Percentiles rank a stretch among this genome's conserved stretches.
These are phyloP conservation scores for Fulica atra DNA, from an alignment of 2,113 vertebrate species.

Conservation along the genomic window DNA sequence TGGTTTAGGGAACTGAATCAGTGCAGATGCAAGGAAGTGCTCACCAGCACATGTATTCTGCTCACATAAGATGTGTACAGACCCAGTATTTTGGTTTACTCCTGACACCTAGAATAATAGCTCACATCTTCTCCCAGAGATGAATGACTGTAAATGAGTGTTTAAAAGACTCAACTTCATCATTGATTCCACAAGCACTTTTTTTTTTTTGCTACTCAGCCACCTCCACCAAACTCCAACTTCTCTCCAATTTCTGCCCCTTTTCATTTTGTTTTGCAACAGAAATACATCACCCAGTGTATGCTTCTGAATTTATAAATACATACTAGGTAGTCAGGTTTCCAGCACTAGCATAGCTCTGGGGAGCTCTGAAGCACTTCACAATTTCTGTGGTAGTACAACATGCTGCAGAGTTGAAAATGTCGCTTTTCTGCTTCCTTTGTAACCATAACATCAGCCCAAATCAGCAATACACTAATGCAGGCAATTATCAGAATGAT, in stretches of 20 bases:
- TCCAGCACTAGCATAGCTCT: not conserved
- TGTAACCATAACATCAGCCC: not conserved
- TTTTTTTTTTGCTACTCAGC: not conserved
- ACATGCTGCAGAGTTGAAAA: not conserved
- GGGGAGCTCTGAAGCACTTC: not conserved
- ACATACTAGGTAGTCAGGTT: not conserved
- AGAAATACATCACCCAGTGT: not conserved
- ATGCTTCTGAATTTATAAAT: constrained; percentile 10
- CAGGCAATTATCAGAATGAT: not conserved
- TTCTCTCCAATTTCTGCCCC: not conserved
- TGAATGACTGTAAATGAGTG: constrained; percentile 47
- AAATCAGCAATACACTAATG: not conserved
- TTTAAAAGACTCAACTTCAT: constrained; percentile 45
- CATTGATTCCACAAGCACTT: not conserved
- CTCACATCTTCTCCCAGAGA: constrained; percentile 42
- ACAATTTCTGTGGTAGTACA: not conserved
- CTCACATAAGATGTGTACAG: not conserved
- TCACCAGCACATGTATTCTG: constrained; percentile 6
- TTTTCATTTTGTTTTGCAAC: constrained; percentile 25
- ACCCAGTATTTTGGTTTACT: not conserved
- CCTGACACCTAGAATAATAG: constrained; percentile 31
- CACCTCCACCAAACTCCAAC: not conserved
- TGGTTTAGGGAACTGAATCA: not conserved
- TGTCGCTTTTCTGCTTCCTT: not conserved
- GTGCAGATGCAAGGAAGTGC: not conserved